Evolutionary conservation across 2,888 invertebrate genomes (phyloP).

Genomic region (Noctua pronuba): DNA sequence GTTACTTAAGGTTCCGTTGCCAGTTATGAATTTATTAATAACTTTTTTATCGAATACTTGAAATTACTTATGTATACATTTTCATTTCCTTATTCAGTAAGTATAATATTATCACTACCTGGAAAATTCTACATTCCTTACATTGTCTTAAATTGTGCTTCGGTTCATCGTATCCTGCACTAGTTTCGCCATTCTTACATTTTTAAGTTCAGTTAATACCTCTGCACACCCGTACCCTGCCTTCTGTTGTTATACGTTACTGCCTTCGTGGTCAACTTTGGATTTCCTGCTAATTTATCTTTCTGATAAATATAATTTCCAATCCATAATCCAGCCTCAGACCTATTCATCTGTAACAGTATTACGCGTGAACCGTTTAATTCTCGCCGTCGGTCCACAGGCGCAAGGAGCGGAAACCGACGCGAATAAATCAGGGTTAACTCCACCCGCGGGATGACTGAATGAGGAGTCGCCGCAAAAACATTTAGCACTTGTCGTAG

Average conservation of each 20-base stretch:
- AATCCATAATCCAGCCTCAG: neutral
- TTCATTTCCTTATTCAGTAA: neutral
- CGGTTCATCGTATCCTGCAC: neutral
- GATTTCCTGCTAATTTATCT: neutral
- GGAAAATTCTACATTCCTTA: neutral
- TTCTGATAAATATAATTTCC: constrained; percentile 13
- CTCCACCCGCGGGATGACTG: constrained; percentile 74
- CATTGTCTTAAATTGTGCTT: neutral
- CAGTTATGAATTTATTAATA: neutral
- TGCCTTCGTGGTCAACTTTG: neutral
- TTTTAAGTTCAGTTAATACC: no score
- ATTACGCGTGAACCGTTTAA: constrained; percentile 53
- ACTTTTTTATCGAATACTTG: neutral
- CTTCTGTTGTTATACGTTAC: neutral
- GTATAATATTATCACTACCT: neutral
- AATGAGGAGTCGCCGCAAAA: constrained; percentile 71
- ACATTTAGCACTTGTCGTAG: constrained; percentile 28
- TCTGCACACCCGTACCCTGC: no score
- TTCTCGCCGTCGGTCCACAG: constrained; percentile 55
- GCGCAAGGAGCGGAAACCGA: constrained; percentile 76
- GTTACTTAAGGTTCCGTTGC: neutral
- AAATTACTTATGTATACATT: neutral
- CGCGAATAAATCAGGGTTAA: constrained; percentile 84
- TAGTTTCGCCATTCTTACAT: no score
- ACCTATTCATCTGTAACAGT: constrained; percentile 30